phyloP scores from a whole-genome alignment of 2,888 invertebrate species.

The Rhagium mordax region DNA sequence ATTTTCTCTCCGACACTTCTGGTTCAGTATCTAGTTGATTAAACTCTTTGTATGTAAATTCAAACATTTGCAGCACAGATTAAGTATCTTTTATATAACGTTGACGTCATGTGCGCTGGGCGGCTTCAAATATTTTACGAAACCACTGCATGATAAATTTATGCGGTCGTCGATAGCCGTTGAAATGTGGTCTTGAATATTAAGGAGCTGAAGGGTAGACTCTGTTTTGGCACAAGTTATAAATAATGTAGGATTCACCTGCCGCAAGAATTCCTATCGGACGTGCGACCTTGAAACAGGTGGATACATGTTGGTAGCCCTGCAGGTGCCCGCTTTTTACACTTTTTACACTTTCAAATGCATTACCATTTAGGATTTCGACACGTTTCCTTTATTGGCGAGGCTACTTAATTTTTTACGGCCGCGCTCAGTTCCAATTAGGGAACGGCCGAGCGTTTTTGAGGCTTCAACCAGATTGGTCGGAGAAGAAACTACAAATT shows the following conservation, averaged over 20 bases:
- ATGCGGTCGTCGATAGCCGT: background rate
- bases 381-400: background rate
- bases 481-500: background rate
- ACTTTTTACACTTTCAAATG: constrained; percentile 26
- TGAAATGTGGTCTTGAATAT: constrained; percentile 29
- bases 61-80: too few relatives aligned
- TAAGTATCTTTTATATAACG: too few relatives aligned
- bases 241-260: constrained; percentile 60
- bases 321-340: constrained; percentile 44
- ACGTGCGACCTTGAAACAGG: constrained; percentile 62
- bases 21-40: too few relatives aligned
- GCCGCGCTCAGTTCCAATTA: background rate
- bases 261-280: constrained; percentile 59
- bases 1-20: too few relatives aligned
- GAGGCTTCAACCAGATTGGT: background rate
- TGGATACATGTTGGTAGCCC: constrained; percentile 49
- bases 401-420: background rate
- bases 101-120: background rate
- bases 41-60: too few relatives aligned
- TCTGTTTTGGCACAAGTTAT: constrained; percentile 55
- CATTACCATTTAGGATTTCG: constrained; percentile 5
- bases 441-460: background rate
- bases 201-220: constrained; percentile 32
- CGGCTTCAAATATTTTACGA: background rate
- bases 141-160: background rate